Evolutionary conservation across 2,888 invertebrate genomes (phyloP).

Genomic region (Amphipyra berbera): DNA sequence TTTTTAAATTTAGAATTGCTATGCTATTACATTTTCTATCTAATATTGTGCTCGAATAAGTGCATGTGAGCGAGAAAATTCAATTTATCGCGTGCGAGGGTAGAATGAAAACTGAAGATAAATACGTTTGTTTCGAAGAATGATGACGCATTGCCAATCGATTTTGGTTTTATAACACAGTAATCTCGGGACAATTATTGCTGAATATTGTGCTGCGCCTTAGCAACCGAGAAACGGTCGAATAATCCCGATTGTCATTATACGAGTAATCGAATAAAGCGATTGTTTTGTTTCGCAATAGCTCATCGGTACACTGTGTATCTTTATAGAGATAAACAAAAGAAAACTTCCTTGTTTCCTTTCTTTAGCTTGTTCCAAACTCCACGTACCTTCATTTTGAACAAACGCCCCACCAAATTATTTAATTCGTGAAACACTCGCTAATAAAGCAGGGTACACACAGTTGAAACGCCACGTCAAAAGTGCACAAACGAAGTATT

Average conservation of each 20-base stretch:
- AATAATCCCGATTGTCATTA: too few species aligned
- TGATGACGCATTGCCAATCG: neutral
- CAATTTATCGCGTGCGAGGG: constrained; percentile 3
- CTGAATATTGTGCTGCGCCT: too few species aligned
- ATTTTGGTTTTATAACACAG: neutral
- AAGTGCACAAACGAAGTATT: constrained; percentile 51
- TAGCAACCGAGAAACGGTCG: too few species aligned
- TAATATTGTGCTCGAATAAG: too few species aligned
- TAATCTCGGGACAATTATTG: too few species aligned
- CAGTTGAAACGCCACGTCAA: constrained; percentile 38
- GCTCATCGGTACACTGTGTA: too few species aligned
- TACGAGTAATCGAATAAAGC: too few species aligned
- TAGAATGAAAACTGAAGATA: constrained; percentile 3
- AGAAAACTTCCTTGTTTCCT: neutral
- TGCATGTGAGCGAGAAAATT: constrained; percentile 4
- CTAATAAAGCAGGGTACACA: constrained; percentile 41
- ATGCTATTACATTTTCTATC: too few species aligned
- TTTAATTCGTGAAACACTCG: constrained; percentile 34
- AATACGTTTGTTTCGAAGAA: too few species aligned
- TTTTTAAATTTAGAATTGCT: too few species aligned
- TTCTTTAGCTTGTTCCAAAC: constrained; percentile 6
- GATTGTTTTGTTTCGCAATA: too few species aligned
- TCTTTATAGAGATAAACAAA: too few species aligned
- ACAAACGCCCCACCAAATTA: constrained; percentile 23
- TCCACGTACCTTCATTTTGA: constrained; percentile 8